Percentiles rank a stretch among this genome's conserved stretches.
These are phyloP conservation scores for Charanyca ferruginea DNA, from an alignment of 2,888 invertebrate genomes.

Conservation along the genomic window DNA sequence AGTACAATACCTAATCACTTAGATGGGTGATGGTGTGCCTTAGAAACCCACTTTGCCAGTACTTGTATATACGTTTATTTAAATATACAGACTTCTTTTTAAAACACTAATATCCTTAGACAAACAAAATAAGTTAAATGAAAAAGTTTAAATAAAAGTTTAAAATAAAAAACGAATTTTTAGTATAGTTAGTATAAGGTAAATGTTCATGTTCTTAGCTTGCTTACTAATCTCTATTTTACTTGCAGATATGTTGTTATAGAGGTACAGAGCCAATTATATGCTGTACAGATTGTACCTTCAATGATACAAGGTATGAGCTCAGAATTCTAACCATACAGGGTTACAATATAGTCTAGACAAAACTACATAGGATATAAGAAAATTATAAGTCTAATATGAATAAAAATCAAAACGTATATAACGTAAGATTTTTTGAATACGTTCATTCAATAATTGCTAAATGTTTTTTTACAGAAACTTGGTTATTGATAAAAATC, in stretches of 20 bases:
- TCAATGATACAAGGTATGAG: slow-evolving; percentile 23
- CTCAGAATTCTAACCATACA: background rate
- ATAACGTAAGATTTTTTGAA: no score
- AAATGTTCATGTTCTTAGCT: background rate
- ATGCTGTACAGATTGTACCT: slow-evolving; percentile 26
- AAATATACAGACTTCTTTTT: no score
- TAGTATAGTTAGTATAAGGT: no score
- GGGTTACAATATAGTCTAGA: no score
- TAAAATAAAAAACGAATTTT: no score
- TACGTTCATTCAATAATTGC: no score
- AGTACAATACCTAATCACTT: background rate
- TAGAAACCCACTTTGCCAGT: background rate
- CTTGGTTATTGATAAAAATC: slow-evolving; percentile 5
- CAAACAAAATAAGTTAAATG: no score
- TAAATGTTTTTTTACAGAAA: slow-evolving; percentile 25
- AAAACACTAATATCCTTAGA: no score
- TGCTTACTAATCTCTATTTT: background rate
- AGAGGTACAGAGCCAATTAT: slow-evolving; percentile 20
- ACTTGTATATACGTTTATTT: background rate
- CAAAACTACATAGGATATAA: no score
- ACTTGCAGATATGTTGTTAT: slow-evolving; percentile 25
- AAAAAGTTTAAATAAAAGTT: no score
- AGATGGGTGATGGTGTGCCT: background rate
- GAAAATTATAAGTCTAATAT: no score
- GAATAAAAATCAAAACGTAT: no score